Base-by-base conservation (phyloP, 2,797 vertebrate genomes). In the Tamandua tetradactyla region DNA sequence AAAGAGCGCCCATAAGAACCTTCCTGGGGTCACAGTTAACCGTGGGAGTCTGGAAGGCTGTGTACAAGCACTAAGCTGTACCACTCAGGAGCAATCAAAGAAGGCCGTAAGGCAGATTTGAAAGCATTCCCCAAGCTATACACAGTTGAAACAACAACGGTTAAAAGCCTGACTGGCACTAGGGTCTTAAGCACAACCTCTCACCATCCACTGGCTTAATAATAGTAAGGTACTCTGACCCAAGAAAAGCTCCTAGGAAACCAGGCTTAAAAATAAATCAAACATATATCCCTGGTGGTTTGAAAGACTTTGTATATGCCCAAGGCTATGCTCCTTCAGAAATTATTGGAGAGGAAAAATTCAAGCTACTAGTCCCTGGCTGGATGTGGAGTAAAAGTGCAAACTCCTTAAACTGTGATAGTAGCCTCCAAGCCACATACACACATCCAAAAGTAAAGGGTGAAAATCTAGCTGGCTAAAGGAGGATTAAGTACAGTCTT, bases 211-310 rank as follows among this genome's bases (percentile, higher is more conserved):
- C 55, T 78, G 47, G 14, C 61, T 74, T 59, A 93, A 91, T 59
- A 93, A 91, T 52, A 82, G 40, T 86, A 89, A 69, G 35, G 40
- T 86, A 62, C 44, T 87, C 15, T 87, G 42, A 87, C 30, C 37
- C 61, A 90, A 23, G 49, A 35, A 7, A 20, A 57, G 30, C 20
- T 85, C 49, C 23, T 92, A 55, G 10, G 68, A 94, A 90, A 14
- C 72, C 55, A 92, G n/a, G 22, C 49, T 82, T 81, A 90, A 88
- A 95, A 86, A 68, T 79, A 87, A 93, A 83, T 91, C 47, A n/a
- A n/a, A 75, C 15, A 66, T 11, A 64, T 44, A 52, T 81, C 37
- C 15, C 71, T 71, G 69, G 59, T 32, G 81, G 57, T 62, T 17
- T 81, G 27, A 37, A 84, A 87, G 22, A 66, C n/a, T 64, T 7